These are phyloP conservation scores for Margaritifera margaritifera DNA, from an alignment of 2,888 invertebrate genomes.

Conservation along the genomic window DNA sequence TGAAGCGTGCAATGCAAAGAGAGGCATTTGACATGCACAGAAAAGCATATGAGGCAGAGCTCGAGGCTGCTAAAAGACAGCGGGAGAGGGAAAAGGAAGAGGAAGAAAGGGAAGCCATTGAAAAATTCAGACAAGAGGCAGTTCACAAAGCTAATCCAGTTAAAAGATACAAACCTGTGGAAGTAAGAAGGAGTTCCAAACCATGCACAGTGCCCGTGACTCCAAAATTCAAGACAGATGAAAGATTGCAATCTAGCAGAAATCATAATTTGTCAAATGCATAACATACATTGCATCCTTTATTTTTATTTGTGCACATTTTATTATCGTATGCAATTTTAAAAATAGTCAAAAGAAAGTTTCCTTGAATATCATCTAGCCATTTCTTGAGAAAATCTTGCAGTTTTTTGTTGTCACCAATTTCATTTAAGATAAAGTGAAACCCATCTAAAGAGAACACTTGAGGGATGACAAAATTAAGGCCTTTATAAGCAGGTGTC, in stretches of 20 bases:
- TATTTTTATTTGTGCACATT: too few species aligned
- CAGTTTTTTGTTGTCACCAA: too few species aligned
- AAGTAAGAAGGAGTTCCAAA: constrained; percentile 59
- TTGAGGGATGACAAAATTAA: too few species aligned
- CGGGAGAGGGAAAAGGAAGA: constrained; percentile 45
- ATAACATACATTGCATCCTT: too few species aligned
- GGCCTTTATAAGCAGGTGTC: too few species aligned
- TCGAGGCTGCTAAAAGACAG: constrained; percentile 74
- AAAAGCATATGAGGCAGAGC: constrained; percentile 73
- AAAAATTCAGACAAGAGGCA: constrained; percentile 55
- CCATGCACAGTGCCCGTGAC: constrained; percentile 78
- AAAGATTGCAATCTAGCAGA: constrained; percentile 28
- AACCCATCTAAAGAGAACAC: too few species aligned
- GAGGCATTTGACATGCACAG: constrained; percentile 60
- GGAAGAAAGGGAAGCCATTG: constrained; percentile 59
- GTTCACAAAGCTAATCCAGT: constrained; percentile 66
- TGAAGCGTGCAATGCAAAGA: constrained; percentile 76
- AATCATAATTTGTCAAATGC: constrained; percentile 1
- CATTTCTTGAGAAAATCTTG: too few species aligned
- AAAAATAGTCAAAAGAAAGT: too few species aligned
- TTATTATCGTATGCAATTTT: too few species aligned
- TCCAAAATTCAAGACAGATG: constrained; percentile 75
- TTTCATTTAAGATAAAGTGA: too few species aligned
- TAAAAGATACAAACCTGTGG: constrained; percentile 60
- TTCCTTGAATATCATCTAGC: too few species aligned